Base-by-base conservation (phyloP, 2,797 vertebrate genomes). In the Rhinatrema bivittatum region DNA sequence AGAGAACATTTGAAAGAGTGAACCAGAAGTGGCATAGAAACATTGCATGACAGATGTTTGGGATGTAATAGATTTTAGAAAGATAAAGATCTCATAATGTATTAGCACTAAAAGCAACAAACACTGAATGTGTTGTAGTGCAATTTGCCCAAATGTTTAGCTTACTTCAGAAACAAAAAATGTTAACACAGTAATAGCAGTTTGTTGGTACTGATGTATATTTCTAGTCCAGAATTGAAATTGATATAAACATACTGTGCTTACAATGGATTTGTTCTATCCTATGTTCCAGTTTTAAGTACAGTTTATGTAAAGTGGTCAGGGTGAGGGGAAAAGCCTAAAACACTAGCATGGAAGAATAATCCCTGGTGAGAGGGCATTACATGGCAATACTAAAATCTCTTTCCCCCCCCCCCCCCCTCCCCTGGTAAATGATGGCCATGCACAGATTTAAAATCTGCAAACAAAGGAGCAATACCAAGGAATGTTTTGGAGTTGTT, bases 181-280 rank as follows among this genome's bases (percentile, higher is more conserved):
- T 74, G 42, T 75, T 81, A 79, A 74, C 55, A 58, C 54, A 69
- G 53, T 69, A 68, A 72, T 79, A 82, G 65, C 67, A 76, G 71
- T 71, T 55, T 76, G 58, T 74, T 76, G 72, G 76, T 72, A 55
- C 35, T 67, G 25, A 36, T 69, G 85, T 75, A 58, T 55, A 50
- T 62, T 69, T 51, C 25, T 56, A 39, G 53, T 56, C 66, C 69
- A 74, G 60, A 39, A 65, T 39, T 71, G 78, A 83, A 82, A 80
- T 12, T 63, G 53, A 81, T 81, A 78, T 77, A 76, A 79, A 78
- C 76, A 78, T 60, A 67, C 26, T 62, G 38, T 59, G 69, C 25
- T 48, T 56, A 43, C 45, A 30, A 9, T 43, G 60, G 53, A 59
- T 58, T 62, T 78, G 35, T 65, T 71, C 62, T 48, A 56, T 44